Percentiles rank a stretch among this genome's conserved stretches.
These are phyloP conservation scores for Cricetomys ansorgei DNA, from an alignment of 2,113 vertebrate genomes.

Conservation along the genomic window DNA sequence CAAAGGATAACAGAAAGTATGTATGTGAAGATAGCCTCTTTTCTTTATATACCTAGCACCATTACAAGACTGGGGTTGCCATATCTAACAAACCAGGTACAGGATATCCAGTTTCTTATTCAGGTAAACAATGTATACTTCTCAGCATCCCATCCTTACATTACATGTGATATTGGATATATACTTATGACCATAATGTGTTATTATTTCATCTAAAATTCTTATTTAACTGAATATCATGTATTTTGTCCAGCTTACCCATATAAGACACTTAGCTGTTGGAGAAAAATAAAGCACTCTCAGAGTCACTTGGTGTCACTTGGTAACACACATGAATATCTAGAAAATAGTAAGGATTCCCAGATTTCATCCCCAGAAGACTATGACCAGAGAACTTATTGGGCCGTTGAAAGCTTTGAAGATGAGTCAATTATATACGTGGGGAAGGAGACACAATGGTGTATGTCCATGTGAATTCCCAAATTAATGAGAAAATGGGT, in stretches of 20 bases:
- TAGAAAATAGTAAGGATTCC: not conserved
- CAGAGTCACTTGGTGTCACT: not conserved
- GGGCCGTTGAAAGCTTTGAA: not conserved
- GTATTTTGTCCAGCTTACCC: not conserved
- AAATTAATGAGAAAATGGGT: not conserved
- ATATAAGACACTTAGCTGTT: not conserved
- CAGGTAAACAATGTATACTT: not conserved
- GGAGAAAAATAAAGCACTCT: not conserved
- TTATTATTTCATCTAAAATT: not conserved
- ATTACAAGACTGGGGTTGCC: not conserved
- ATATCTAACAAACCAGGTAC: conserved; percentile 35
- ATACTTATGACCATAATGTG: not conserved
- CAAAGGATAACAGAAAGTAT: not conserved
- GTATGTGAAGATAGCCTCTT: not conserved
- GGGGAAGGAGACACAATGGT: not conserved
- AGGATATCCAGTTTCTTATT: not conserved
- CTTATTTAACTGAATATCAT: not conserved
- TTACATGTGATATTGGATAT: not conserved
- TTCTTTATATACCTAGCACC: not conserved
- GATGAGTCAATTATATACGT: not conserved
- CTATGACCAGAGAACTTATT: not conserved
- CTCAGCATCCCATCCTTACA: not conserved
- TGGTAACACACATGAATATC: not conserved
- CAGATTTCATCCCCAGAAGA: not conserved
- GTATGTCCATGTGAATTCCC: not conserved